These are phyloP conservation scores for Dasyurus viverrinus DNA, from an alignment of 2,113 vertebrate species.

Conservation along the genomic window DNA sequence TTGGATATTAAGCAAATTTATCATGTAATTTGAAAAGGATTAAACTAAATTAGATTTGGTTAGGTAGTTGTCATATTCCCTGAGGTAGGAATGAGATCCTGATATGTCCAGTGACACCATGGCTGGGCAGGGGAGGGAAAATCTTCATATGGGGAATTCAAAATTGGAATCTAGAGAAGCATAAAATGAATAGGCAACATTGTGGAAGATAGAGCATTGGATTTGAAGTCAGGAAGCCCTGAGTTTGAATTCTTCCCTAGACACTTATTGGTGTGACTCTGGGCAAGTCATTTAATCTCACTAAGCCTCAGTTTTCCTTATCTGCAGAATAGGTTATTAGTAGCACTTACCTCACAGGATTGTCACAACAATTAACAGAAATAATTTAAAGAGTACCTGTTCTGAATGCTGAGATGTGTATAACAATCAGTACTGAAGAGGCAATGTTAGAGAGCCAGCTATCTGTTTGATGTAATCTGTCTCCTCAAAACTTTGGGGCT, in stretches of 20 bases:
- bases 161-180: background rate
- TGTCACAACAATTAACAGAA: background rate
- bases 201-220: background rate
- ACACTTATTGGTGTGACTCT: background rate
- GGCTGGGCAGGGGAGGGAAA: background rate
- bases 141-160: background rate
- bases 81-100: background rate
- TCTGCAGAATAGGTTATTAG: background rate
- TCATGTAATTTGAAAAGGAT: background rate
- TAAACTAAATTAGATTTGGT: background rate
- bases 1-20: background rate
- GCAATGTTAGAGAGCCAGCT: background rate
- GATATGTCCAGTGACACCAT: background rate
- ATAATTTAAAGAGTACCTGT: background rate
- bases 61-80: background rate
- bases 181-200: background rate
- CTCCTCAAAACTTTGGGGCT: background rate
- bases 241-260: background rate
- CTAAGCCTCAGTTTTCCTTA: background rate
- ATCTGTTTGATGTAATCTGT: background rate
- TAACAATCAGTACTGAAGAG: background rate
- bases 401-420: background rate
- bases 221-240: background rate
- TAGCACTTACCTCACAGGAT: background rate
- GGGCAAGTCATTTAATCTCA: background rate